phyloP scores from a whole-genome alignment of 2,888 invertebrate genomes.

The Kuschelorhynchus macadamiae region DNA sequence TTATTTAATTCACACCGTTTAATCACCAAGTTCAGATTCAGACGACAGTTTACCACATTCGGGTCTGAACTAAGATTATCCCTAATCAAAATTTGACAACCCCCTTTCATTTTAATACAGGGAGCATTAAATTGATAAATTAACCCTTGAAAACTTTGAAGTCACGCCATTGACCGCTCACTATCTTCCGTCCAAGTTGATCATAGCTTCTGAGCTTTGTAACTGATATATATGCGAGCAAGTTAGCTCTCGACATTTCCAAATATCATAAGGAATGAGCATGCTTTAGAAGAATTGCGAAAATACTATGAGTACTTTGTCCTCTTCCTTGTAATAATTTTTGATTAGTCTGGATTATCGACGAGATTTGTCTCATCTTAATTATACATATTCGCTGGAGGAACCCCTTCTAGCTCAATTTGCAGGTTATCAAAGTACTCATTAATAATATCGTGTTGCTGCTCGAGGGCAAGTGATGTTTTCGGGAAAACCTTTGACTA shows the following conservation, averaged over 20 bases:
- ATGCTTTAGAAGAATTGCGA: constrained; percentile 56
- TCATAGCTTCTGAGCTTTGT: constrained; percentile 59
- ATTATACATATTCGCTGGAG: constrained; percentile 51
- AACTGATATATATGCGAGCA: constrained; percentile 56
- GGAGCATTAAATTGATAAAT: no score
- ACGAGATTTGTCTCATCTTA: constrained; percentile 50
- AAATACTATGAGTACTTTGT: constrained; percentile 57
- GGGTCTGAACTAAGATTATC: constrained; percentile 48
- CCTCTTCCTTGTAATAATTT: constrained; percentile 32
- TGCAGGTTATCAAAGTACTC: constrained; percentile 29
- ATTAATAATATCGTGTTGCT: constrained; percentile 15
- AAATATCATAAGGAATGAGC: constrained; percentile 57
- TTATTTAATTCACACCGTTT: constrained; percentile 38
- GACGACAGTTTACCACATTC: constrained; percentile 40
- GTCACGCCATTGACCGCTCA: constrained; percentile 52
- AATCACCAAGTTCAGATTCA: constrained; percentile 43
- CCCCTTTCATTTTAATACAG: constrained; percentile 10
- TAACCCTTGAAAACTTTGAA: constrained; percentile 40
- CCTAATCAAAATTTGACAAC: constrained; percentile 42
- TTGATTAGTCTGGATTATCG: constrained; percentile 57
- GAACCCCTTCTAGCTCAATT: constrained; percentile 32
- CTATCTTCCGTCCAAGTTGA: constrained; percentile 59
- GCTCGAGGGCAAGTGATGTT: constrained; percentile 13
- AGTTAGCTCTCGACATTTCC: constrained; percentile 54
- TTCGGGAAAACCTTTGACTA: constrained; percentile 19